Evolutionary conservation across 2,797 vertebrate genomes (phyloP), one percentile per base, ranked within the genome.

Genomic region (Coranthus polyacanthus): DNA sequence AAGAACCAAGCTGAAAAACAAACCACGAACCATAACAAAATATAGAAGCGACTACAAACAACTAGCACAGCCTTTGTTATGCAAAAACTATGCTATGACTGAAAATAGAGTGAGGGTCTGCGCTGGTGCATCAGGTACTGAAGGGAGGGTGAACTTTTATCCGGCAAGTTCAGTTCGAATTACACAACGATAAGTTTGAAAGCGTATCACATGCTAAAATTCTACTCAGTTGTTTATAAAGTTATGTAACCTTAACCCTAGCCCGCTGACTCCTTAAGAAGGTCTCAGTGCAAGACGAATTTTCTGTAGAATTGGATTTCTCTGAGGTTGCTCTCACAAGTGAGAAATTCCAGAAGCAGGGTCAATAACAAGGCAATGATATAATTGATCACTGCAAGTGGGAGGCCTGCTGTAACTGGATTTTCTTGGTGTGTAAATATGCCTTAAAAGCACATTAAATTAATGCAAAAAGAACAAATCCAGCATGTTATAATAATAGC

Each of bases 1-100:
- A n/a, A 77, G 73, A 74, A 73, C 53, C 32, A 20, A 20, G 55
- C 15, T 53, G 52, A 69, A 75, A 77, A 79, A 88, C 80, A 87
- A 74, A 78, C 45, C 29, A 32, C 29, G 10, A 32, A 32, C 29
- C 29, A 32, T 32, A 9, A 32, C 29, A 64, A 39, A 60, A n/a
- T 29, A 37, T 0, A 29, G 3, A 26, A 42, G 13, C 56, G 62
- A 50, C 39, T 7, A 52, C 18, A 70, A 72, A 54, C 70, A 63
- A 17, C 6, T 20, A 24, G 7, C 8, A 2, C 29, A 32, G 29
- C 29, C 29, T 32, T 32, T 32, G 9, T 47, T 52, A 22, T 18
- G 7, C 13, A n/a, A 11, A 21, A 26, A 34, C 15, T 24, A 11
- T 1, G 5, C 47, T 20, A 22, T n/a, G 29, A 42, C 32, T 53